Percentiles rank a stretch among this genome's conserved stretches.
These are phyloP conservation scores for Ahaetulla prasina DNA, from an alignment of 2,113 vertebrate species.

Conservation along the genomic window DNA sequence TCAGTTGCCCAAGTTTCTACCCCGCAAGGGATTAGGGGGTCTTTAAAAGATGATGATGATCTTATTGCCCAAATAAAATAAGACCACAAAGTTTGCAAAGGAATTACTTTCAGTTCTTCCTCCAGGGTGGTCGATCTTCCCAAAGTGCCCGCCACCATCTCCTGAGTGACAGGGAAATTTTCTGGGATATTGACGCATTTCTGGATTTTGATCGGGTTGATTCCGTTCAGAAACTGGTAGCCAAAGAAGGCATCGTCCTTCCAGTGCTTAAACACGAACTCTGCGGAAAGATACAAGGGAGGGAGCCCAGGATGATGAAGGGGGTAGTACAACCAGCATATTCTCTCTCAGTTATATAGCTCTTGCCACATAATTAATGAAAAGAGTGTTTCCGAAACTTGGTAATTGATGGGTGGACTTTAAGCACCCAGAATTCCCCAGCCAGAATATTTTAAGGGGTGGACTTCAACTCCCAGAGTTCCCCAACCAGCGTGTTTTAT, in stretches of 20 bases:
- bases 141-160: slow-evolving; percentile 73
- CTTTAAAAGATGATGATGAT: too few relatives aligned
- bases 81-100: background rate
- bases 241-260: slow-evolving; percentile 78
- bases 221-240: slow-evolving; percentile 78
- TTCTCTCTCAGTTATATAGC: background rate
- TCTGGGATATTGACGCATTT: slow-evolving; percentile 63
- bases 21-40: too few relatives aligned
- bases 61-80: background rate
- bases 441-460: too few relatives aligned
- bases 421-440: too few relatives aligned
- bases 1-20: too few relatives aligned
- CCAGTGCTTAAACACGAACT: slow-evolving; percentile 74
- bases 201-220: slow-evolving; percentile 72
- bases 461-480: too few relatives aligned
- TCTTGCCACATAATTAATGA: background rate
- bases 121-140: slow-evolving; percentile 68
- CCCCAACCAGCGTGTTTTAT: accelerated
- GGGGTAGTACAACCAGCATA: too few relatives aligned
- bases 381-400: background rate
- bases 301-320: background rate
- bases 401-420: background rate
- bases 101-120: slow-evolving; percentile 72
- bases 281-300: slow-evolving; percentile 41
- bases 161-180: slow-evolving; percentile 73